A percentile compares a stretch with the other conserved stretches of the same genome.
Evolutionary conservation across 64 coral and sea anemone species (phyloP).

Genomic region (Trachythela sp.): DNA sequence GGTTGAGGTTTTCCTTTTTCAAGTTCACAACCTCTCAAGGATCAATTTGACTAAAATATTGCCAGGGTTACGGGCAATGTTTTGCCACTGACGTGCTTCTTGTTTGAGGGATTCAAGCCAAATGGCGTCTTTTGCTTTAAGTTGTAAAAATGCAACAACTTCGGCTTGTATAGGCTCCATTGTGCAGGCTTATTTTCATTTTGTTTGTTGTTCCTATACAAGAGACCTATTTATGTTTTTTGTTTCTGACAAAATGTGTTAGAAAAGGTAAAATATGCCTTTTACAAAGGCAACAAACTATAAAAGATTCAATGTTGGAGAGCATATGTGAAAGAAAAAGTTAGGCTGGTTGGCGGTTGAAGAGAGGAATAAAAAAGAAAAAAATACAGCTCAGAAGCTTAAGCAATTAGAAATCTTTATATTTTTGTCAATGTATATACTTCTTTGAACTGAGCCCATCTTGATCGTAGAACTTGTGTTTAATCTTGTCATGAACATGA

Average conservation of each 20-base stretch:
- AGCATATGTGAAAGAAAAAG: conserved; percentile 1
- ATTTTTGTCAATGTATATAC: not conserved
- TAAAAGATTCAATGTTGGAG: not conserved
- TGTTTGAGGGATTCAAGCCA: no score
- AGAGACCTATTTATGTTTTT: conserved; percentile 26
- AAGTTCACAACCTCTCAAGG: no score
- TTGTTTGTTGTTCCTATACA: not conserved
- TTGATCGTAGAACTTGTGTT: no score
- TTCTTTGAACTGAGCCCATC: not conserved
- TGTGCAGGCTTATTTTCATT: not conserved
- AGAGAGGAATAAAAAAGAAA: not conserved
- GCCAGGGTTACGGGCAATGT: conserved; percentile 31
- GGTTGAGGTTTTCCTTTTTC: no score
- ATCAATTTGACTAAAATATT: conserved; percentile 28
- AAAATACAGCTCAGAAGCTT: not conserved
- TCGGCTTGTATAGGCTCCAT: conserved; percentile 38
- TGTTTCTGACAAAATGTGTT: not conserved
- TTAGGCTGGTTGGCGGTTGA: not conserved
- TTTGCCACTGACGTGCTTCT: no score
- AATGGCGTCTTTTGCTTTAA: not conserved
- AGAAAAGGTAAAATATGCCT: not conserved
- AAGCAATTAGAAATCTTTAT: not conserved
- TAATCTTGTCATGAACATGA: no score
- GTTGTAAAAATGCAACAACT: conserved; percentile 32
- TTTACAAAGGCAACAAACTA: not conserved